Evolutionary conservation across 2,113 vertebrate genomes (phyloP), one percentile per base, ranked within the genome.

Genomic region (Caranx melampygus): DNA sequence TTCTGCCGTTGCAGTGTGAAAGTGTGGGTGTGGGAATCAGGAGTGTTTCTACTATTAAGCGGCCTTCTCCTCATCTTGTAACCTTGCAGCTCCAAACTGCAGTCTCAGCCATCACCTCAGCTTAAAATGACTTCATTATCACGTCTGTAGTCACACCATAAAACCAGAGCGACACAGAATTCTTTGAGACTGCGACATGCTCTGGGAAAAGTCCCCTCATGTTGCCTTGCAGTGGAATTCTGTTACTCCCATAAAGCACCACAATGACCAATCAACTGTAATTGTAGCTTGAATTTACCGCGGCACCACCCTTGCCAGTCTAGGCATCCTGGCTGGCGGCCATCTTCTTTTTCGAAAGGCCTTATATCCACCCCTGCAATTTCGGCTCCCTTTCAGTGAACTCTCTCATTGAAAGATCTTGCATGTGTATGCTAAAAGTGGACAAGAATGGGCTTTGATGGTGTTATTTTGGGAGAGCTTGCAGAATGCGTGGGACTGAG

Each of bases 311-410:
- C 81, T 72, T 51, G 54, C 69, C 83, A 79, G 75, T 82, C 69
- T 51, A 15, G 34, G 55, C 35, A 0, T 73, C 68, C 76, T 84
- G 82, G 88, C 73, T 73, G 81, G 52, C 26, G 1, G 83, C 77
- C 85, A 83, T 86, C 71, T 81, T 87, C 65, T 82, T 83, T 79
- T 78, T 63, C 20, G 2, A 85, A 80, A 80, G 61, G 78, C 65
- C 61, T 70, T 64, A 77, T 83, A 83, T 63, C 79, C 65, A 79
- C 62, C 79, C 79, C 80, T 91, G 65, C 87, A 93, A 89, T 91
- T 91, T 79, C 20, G 60, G 35, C 64, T 85, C 37, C 70, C 70
- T 62, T 35, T 57, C 49, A 15, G 34, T 12, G 2, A 74, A 57
- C 74, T 77, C 72, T 85, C 55, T 86, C 72, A 86, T 76, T 81